Evolutionary conservation across 2,888 invertebrate species (phyloP), one percentile per base, ranked within the genome.

Genomic region (Microctonus brassicae): DNA sequence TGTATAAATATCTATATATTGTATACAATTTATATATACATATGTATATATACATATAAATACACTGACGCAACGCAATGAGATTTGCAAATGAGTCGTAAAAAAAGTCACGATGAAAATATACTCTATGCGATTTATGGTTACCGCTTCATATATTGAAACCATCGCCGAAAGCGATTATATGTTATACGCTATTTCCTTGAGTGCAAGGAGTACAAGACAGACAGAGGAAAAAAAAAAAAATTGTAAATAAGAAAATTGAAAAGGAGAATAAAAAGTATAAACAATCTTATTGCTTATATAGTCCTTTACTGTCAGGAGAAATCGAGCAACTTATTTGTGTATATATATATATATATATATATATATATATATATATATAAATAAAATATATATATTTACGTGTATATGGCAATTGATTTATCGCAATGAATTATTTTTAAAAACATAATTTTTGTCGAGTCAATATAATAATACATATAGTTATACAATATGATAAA

Each of bases 21-120:
- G n/a, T n/a, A n/a, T n/a, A n/a, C n/a, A n/a, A 11, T 39, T 11
- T 55, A 13, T 55, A 39, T 61, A n/a, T 52, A 26, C 24, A 29
- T 7, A 5, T 7, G 7, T 29, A 29, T 29, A 29, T 29, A 29
- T 29, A 29, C 7, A 29, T 11, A 67, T 24, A n/a, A n/a, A 60
- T 29, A 26, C 34, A 36, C 62, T 70, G 66, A 70, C 57, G 73
- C 73, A 69, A 66, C 58, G 55, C 55, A 24, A n/a, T 52, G 58
- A 67, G 55, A 68, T 72, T 72, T 68, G 72, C 68, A 72, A 72
- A 63, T 72, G 34, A 72, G 58, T 68, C 26, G 58, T 64, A 58
- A 64, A 58, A 64, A 70, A 70, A 17, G 26, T 2, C 55, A 36
- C 36, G 26, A 55, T 13, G 26, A 55, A 55, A 55, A n/a, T n/a